Conservation (phyloP, 1,140 invertebrate species). For the Papilio aristodemus region DNA sequence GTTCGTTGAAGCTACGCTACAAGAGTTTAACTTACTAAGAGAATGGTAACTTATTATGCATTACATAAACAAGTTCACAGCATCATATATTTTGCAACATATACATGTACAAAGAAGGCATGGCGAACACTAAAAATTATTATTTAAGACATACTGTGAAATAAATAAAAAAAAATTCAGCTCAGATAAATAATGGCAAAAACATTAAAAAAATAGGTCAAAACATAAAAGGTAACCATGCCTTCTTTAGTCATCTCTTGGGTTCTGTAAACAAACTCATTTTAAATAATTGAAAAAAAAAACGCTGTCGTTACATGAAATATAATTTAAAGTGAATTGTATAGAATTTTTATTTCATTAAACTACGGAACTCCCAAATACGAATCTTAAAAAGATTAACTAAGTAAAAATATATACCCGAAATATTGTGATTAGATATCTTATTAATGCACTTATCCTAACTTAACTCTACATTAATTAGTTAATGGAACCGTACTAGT, state of each 20-base stretch:
- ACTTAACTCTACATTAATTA: conserved; percentile 24
- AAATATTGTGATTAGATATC: conserved; percentile 13
- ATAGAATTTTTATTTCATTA: neutral
- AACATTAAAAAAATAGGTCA: neutral
- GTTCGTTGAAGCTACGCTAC: conserved; percentile 24
- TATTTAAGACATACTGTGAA: too few species aligned
- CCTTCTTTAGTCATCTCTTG: neutral
- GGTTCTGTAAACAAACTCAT: neutral
- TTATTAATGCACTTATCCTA: conserved; percentile 31
- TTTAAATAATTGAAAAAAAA: neutral
- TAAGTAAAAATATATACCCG: conserved; percentile 4
- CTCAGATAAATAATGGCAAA: neutral
- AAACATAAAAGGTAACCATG: neutral
- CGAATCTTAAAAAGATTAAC: neutral
- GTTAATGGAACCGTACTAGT: conserved; percentile 34
- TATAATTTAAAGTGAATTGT: neutral
- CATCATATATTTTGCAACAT: neutral
- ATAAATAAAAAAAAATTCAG: too few species aligned
- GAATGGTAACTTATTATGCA: conserved; percentile 17
- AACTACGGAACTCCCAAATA: neutral
- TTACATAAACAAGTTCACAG: neutral
- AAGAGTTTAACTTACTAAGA: conserved; percentile 12
- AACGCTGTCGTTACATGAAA: neutral
- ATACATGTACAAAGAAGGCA: conserved; percentile 1
- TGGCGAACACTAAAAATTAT: neutral